Conservation (phyloP, 2,888 invertebrate species). For the Petrolisthes cinctipes region DNA sequence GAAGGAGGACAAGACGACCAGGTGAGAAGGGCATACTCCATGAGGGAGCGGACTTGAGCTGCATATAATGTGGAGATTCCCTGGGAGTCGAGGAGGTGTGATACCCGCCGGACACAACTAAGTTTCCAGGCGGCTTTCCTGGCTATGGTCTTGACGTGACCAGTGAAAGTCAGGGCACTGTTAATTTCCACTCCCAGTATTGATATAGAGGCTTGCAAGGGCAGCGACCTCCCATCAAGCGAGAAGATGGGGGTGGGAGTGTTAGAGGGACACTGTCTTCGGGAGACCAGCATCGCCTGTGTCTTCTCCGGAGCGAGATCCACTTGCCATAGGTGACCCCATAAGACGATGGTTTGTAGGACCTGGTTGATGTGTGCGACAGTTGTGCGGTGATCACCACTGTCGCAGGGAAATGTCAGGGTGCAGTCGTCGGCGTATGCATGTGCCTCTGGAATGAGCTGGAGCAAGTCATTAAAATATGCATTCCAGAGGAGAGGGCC, state of each 20-base stretch:
- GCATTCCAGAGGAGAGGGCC: too few relatives aligned
- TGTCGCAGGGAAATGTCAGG: background rate
- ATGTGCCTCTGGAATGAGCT: too few relatives aligned
- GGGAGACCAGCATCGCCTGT: background rate
- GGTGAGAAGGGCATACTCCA: too few relatives aligned
- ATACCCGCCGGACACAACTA: background rate
- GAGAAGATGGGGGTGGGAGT: background rate
- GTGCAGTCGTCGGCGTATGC: background rate
- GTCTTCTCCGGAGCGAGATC: background rate
- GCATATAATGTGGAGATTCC: too few relatives aligned
- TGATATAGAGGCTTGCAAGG: background rate
- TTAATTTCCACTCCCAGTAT: background rate
- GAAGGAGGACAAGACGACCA: too few relatives aligned
- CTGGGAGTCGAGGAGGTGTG: too few relatives aligned
- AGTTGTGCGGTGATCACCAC: background rate
- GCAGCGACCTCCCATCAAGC: background rate
- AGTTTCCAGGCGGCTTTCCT: background rate
- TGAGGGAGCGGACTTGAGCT: too few relatives aligned
- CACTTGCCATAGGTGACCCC: background rate
- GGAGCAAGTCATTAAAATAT: too few relatives aligned
- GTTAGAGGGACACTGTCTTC: background rate
- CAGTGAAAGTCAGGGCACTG: slow-evolving; percentile 4
- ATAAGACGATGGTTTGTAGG: background rate
- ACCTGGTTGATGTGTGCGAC: background rate
- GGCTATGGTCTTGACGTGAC: background rate